Percentiles rank a stretch among this genome's conserved stretches.
Evolutionary conservation across 2,797 vertebrate genomes (phyloP).

Genomic region (Falco naumanni): DNA sequence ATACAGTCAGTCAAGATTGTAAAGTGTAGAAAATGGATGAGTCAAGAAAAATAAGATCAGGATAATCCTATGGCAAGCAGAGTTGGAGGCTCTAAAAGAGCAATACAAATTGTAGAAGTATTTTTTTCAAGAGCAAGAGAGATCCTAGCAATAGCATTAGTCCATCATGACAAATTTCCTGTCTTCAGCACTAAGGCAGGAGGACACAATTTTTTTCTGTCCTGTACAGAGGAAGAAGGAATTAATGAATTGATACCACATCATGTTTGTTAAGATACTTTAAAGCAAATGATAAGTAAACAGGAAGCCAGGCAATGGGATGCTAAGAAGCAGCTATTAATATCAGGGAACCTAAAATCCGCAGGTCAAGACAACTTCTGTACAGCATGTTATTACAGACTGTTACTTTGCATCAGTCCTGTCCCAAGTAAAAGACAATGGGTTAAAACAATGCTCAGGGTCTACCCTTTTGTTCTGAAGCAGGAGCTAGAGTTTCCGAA

Average conservation of each 20-base stretch:
- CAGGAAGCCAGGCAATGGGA: neutral
- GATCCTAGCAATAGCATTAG: neutral
- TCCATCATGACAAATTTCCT: neutral
- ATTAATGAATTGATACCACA: neutral
- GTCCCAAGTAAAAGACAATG: neutral
- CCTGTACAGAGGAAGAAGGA: neutral
- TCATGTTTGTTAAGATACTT: neutral
- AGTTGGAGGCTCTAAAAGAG: neutral
- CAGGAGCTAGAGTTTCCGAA: neutral
- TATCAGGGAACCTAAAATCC: neutral
- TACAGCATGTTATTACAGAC: neutral
- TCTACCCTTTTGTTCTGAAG: neutral
- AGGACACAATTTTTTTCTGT: neutral
- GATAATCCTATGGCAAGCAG: neutral
- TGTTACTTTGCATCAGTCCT: neutral
- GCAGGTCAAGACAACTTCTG: neutral
- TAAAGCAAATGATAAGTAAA: neutral
- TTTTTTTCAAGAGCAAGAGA: neutral
- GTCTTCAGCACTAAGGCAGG: neutral
- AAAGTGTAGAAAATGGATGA: neutral
- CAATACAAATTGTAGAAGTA: neutral
- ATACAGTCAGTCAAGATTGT: neutral
- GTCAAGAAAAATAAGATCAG: neutral
- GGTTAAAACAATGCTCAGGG: neutral
- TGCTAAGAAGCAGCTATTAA: neutral